phyloP scores from a whole-genome alignment of 2,797 vertebrate genomes.

The Lutjanus argentimaculatus region DNA sequence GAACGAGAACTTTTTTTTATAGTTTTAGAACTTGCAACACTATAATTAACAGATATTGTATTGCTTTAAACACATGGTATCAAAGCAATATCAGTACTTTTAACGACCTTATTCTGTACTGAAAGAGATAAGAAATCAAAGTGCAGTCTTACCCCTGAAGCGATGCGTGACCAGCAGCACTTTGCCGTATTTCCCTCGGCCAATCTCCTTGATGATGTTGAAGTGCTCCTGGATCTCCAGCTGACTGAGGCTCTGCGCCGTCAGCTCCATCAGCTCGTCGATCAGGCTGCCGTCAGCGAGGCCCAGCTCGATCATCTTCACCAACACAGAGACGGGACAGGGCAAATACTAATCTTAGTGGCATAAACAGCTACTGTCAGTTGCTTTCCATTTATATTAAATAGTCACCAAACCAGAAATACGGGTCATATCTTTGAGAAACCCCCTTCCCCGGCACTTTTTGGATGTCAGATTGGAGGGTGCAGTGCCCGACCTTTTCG shows the following conservation, averaged over 20 bases:
- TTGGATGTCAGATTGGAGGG: background rate
- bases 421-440: background rate
- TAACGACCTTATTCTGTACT: background rate
- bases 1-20: too few species aligned
- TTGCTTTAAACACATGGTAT: too few species aligned
- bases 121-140: background rate
- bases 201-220: slow-evolving; percentile 88
- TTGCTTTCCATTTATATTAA: background rate
- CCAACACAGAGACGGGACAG: background rate
- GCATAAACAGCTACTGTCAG: background rate
- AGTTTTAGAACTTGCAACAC: too few species aligned
- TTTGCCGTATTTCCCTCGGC: slow-evolving; percentile 87
- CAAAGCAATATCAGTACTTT: too few species aligned
- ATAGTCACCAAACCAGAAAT: background rate
- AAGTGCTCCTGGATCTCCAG: slow-evolving; percentile 88
- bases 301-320: slow-evolving; percentile 83
- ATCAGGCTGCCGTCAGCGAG: slow-evolving; percentile 82
- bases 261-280: slow-evolving; percentile 88
- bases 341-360: background rate
- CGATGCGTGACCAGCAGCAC: slow-evolving; percentile 89
- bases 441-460: background rate
- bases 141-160: slow-evolving; percentile 77
- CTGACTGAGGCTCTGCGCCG: slow-evolving; percentile 84
- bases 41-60: too few species aligned
- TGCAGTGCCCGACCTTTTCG: background rate